These are phyloP conservation scores for Rhingia campestris DNA, from an alignment of 2,888 invertebrate genomes.

Conservation along the genomic window DNA sequence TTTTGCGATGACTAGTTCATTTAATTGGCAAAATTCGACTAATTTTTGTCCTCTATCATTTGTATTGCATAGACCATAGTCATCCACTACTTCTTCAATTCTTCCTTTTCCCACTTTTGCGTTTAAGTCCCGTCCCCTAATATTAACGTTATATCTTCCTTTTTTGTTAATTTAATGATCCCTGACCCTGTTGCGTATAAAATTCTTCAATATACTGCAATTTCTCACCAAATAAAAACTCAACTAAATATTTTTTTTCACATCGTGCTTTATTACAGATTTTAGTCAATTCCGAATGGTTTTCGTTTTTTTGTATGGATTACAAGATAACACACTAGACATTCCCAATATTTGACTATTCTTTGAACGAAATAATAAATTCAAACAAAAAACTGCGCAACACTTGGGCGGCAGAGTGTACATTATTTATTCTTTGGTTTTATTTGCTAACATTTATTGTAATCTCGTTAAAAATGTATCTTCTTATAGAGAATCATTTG, in stretches of 20 bases:
- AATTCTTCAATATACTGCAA: too few species aligned
- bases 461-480: constrained; percentile 42
- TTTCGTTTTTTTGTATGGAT: constrained; percentile 25
- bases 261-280: constrained; percentile 72
- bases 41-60: not conserved
- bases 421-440: constrained; percentile 11
- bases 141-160: too few species aligned
- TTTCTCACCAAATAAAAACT: too few species aligned
- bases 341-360: constrained; percentile 62
- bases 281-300: constrained; percentile 64
- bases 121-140: too few species aligned
- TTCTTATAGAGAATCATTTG: constrained; percentile 27
- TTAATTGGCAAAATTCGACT: too few species aligned
- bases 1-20: not conserved
- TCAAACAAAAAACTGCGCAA: constrained; percentile 47
- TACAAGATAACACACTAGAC: constrained; percentile 58
- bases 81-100: not conserved
- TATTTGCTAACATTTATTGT: constrained; percentile 54
- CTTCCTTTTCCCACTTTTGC: too few species aligned
- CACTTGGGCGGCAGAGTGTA: constrained; percentile 51
- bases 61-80: not conserved
- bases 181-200: too few species aligned
- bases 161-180: too few species aligned
- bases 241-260: constrained; percentile 34
- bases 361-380: constrained; percentile 1